A percentile compares a stretch with the other conserved stretches of the same genome.
Conservation (phyloP, 2,797 vertebrate species). For the Epinephelus malabaricus region DNA sequence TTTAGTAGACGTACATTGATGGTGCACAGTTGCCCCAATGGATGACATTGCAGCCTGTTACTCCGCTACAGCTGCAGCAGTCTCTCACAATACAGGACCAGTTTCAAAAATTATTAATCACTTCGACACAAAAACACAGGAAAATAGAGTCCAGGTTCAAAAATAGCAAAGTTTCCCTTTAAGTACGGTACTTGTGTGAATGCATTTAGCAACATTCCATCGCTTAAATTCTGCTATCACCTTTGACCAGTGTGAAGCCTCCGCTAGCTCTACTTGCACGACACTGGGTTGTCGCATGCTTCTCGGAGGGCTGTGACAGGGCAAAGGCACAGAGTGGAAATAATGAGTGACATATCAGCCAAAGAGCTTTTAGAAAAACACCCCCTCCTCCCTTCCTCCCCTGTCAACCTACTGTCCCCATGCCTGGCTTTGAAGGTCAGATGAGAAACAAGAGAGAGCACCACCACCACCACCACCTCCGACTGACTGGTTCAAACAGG, state of each 20-base stretch:
- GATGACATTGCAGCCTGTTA: too few species aligned
- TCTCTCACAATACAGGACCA: too few species aligned
- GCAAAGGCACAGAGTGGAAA: conserved; percentile 74
- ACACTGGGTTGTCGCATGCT: conserved; percentile 42
- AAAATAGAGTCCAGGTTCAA: too few species aligned
- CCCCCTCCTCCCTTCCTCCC: conserved; percentile 28
- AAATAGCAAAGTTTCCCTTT: too few species aligned
- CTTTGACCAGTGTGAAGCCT: conserved; percentile 19
- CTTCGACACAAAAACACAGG: too few species aligned
- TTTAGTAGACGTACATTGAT: too few species aligned
- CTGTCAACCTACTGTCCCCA: conserved; percentile 68
- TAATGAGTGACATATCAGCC: conserved; percentile 79
- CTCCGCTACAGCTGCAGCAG: too few species aligned
- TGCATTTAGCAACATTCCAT: too few species aligned
- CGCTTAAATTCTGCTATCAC: conserved; percentile 6
- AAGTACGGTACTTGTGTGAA: too few species aligned
- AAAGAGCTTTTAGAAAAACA: conserved; percentile 76
- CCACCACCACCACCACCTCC: conserved; percentile 54
- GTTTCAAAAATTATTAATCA: too few species aligned
- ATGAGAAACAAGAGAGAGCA: conserved; percentile 71
- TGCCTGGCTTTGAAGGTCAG: conserved; percentile 82
- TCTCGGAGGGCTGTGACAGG: conserved; percentile 59
- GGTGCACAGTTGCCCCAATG: too few species aligned
- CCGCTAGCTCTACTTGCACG: conserved; percentile 36
- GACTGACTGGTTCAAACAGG: conserved; percentile 82